These are phyloP conservation scores for Lepidonotus clava DNA, from an alignment of 2,888 invertebrate genomes.

Conservation along the genomic window DNA sequence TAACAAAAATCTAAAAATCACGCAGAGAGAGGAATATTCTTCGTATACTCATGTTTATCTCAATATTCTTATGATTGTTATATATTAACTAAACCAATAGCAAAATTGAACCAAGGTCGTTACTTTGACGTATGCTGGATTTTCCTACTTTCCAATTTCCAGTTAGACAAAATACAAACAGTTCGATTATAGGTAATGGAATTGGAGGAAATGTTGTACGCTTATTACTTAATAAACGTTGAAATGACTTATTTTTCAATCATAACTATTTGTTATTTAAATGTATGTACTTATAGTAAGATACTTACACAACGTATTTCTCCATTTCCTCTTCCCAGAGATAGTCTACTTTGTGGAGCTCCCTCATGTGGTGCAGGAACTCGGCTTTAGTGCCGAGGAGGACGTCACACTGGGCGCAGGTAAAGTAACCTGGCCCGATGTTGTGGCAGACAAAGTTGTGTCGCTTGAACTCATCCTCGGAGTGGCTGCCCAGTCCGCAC, in stretches of 20 bases:
- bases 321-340: constrained; percentile 45
- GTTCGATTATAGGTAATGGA: too few species aligned
- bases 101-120: too few species aligned
- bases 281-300: not conserved
- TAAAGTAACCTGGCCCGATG: not conserved
- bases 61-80: too few species aligned
- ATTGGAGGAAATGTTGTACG: not conserved
- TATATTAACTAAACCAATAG: too few species aligned
- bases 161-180: too few species aligned
- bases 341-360: constrained; percentile 34
- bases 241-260: not conserved
- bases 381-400: not conserved
- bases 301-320: constrained; percentile 48
- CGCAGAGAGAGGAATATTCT: too few species aligned
- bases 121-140: too few species aligned
- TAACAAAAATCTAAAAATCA: too few species aligned
- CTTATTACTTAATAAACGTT: not conserved
- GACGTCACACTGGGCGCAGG: constrained; percentile 29
- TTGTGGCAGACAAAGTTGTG: constrained; percentile 24
- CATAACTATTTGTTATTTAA: not conserved
- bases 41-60: too few species aligned
- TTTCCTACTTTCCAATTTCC: too few species aligned
- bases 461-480: constrained; percentile 26
- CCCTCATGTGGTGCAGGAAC: constrained; percentile 3
- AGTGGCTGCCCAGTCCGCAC: constrained; percentile 4